Conservation (phyloP, 2,797 vertebrate genomes). For the Rhinogobio ventralis region DNA sequence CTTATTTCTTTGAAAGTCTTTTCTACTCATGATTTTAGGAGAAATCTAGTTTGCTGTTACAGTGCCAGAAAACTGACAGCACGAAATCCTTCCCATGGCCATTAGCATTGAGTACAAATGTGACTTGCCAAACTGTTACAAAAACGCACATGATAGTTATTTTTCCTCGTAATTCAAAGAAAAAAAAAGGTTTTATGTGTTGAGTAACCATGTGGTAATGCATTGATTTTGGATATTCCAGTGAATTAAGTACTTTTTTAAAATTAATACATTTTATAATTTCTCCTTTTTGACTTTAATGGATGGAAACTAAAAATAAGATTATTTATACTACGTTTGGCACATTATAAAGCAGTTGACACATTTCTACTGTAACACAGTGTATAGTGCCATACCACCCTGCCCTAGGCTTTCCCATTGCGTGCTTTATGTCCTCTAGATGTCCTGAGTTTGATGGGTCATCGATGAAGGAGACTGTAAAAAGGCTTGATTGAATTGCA, state of each 20-base stretch:
- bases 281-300: background rate
- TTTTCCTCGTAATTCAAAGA: background rate
- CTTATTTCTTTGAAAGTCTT: slow-evolving; percentile 4
- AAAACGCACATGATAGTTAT: background rate
- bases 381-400: background rate
- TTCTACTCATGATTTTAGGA: background rate
- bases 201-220: too few species aligned
- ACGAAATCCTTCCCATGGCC: background rate
- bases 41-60: background rate
- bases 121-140: background rate
- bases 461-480: slow-evolving; percentile 2
- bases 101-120: background rate
- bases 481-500: slow-evolving; percentile 19
- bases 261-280: background rate
- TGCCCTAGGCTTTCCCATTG: background rate
- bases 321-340: background rate
- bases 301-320: background rate
- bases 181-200: background rate
- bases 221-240: background rate
- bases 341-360: background rate
- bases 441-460: slow-evolving; percentile 14
- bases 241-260: background rate
- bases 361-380: background rate
- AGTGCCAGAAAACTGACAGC: background rate
- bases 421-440: slow-evolving; percentile 22